Evolutionary conservation across 2,888 invertebrate species (phyloP).

Genomic region (Drosophila putrida): DNA sequence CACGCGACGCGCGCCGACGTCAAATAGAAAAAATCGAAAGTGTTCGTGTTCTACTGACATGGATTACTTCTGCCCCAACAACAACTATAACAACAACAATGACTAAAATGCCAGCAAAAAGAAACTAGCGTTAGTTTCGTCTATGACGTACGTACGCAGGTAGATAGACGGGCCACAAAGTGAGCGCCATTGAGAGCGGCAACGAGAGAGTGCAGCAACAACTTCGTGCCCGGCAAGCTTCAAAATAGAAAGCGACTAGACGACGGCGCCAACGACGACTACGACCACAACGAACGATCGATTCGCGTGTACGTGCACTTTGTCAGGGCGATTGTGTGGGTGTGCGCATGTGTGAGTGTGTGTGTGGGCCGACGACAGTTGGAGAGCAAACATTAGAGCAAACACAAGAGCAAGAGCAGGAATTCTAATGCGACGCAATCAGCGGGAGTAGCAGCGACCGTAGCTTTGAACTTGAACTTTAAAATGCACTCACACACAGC

Average conservation of each 20-base stretch:
- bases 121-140: constrained; percentile 77
- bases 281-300: constrained; percentile 43
- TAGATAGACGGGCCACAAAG: constrained; percentile 23
- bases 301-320: constrained; percentile 69
- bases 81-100: constrained; percentile 27
- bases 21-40: constrained; percentile 78
- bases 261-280: constrained; percentile 24
- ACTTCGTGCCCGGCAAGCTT: constrained; percentile 36
- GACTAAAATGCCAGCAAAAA: constrained; percentile 42
- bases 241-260: constrained; percentile 73
- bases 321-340: constrained; percentile 43
- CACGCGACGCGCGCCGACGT: constrained; percentile 67
- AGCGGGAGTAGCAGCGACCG: constrained; percentile 28
- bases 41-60: constrained; percentile 85
- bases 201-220: constrained; percentile 27
- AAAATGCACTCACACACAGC: constrained; percentile 61
- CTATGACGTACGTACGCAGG: constrained; percentile 60
- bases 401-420: constrained; percentile 46
- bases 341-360: constrained; percentile 26
- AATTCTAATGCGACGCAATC: constrained; percentile 64
- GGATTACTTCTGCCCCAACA: constrained; percentile 76
- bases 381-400: constrained; percentile 35
- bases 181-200: constrained; percentile 47
- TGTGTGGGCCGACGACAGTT: constrained; percentile 18
- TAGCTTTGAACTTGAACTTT: constrained; percentile 85